Conservation (phyloP, 2,797 vertebrate species). For the Spinus olivaceus region DNA sequence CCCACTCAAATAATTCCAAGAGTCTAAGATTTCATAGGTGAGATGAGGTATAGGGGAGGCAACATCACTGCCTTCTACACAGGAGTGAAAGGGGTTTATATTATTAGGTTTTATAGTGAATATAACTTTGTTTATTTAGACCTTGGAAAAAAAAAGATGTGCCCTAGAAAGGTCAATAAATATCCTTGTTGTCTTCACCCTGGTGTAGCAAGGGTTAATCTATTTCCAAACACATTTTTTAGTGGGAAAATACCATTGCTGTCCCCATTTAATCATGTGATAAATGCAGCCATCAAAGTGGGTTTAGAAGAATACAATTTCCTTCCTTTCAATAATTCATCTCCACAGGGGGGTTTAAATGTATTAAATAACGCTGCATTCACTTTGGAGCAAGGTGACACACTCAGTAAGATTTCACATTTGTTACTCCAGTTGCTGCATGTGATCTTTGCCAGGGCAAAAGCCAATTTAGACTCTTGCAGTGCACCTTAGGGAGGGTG, state of each 20-base stretch:
- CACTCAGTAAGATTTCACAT: not conserved
- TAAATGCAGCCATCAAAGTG: constrained; percentile 31
- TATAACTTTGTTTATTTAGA: not conserved
- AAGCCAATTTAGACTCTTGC: not conserved
- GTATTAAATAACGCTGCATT: constrained; percentile 50
- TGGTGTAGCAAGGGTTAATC: not conserved
- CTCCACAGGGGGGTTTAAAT: not conserved
- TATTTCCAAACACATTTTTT: not conserved
- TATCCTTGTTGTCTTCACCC: not conserved
- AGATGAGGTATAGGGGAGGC: rapidly evolving
- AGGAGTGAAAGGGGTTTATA: not conserved
- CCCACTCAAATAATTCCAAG: not conserved
- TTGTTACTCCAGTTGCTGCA: constrained; percentile 3
- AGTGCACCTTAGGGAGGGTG: not conserved
- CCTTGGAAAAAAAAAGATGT: not conserved
- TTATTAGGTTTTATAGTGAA: not conserved
- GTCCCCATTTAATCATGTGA: constrained; percentile 39
- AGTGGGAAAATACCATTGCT: not conserved
- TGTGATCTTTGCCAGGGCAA: not conserved
- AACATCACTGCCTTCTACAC: not conserved
- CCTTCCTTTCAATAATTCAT: constrained; percentile 50
- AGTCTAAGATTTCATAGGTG: not conserved
- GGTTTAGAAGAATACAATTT: constrained; percentile 56
- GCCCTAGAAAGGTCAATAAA: not conserved
- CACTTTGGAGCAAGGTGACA: constrained; percentile 59